Base-by-base conservation (phyloP, 2,797 vertebrate species). In the Sylvia borin region DNA sequence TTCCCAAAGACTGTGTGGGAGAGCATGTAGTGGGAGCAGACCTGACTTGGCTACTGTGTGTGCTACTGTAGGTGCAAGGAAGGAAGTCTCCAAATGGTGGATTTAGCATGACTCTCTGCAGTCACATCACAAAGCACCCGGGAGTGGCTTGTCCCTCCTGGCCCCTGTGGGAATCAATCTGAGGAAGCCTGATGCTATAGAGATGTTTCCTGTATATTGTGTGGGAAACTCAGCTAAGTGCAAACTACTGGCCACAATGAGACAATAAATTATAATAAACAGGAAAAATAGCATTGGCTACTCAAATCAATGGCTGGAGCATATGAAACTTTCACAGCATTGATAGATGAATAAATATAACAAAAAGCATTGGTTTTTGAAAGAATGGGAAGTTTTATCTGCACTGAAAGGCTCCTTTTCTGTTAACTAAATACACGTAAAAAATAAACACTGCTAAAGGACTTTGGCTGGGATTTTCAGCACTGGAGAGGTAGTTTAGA, bases 261-360 rank as follows among this genome's bases (percentile, higher is more conserved):
- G 98, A 98, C 98, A 98, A 98, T 98, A 98, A 98, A 98, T 98
- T 98, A 98, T 95, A 96, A 98, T 98, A 98, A 98, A 98, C 98
- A 98, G 98, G 98, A 98, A 98, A 98, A 98, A 98, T 98, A 97
- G 97, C 97, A 96, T 85, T 96, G 97, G 97, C 96, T 97, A 75
- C 97, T 91, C 96, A 97, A 98, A 98, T 98, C 98, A 98, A 98
- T 98, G 97, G 97, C 91, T 97, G 95, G 95, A 96, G 96, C 88
- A 55, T 92, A 95, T 90, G 92, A 97, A 97, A 96, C 96, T 96
- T 97, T 97, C 97, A 97, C 75, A 91, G 94, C 97, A 96, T 81
- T 98, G 97, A 97, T 97, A 97, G 97, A 97, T 97, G 97, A 97
- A 97, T 97, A 97, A 97, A 97, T 97, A 96, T 90, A 97, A 97